Percentiles rank a stretch among this genome's conserved stretches.
Evolutionary conservation across 2,797 vertebrate species (phyloP).

Genomic region (Eutrigla gurnardus): DNA sequence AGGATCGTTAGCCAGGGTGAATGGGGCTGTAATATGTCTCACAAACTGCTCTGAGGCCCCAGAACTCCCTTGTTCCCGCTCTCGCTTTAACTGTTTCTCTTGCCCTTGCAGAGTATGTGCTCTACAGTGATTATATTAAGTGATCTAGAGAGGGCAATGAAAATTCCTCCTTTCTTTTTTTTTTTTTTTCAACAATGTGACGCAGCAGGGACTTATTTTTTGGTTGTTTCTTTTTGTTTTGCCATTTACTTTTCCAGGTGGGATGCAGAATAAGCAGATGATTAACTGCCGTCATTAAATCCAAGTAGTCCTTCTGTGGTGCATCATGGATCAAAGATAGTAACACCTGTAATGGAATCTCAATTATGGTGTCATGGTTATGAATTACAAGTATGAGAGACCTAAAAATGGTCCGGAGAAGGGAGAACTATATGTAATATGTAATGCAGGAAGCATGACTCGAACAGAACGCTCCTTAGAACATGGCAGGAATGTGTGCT

Average conservation of each 20-base stretch:
- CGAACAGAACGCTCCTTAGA: conserved; percentile 48
- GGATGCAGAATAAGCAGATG: background rate
- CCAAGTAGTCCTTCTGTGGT: background rate
- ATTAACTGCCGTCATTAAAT: background rate
- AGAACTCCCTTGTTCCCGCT: conserved; percentile 41
- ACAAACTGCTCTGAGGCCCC: conserved; percentile 47
- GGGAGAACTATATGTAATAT: conserved; percentile 35
- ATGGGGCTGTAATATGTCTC: conserved; percentile 56
- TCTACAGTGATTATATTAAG: conserved; percentile 26
- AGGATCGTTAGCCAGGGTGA: conserved; percentile 61
- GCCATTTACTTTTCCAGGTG: background rate
- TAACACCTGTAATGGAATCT: conserved; percentile 28
- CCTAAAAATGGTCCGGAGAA: conserved; percentile 60
- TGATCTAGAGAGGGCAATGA: conserved; percentile 26
- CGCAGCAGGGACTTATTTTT: background rate
- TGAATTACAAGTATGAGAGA: conserved; percentile 27
- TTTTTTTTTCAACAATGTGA: conserved; percentile 15
- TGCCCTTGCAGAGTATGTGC: conserved; percentile 19
- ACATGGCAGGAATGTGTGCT: conserved; percentile 75
- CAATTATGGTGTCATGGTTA: conserved; percentile 11
- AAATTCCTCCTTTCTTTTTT: conserved; percentile 20
- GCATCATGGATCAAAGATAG: conserved; percentile 1
- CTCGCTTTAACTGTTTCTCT: conserved; percentile 44
- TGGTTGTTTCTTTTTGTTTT: background rate
- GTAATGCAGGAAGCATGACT: conserved; percentile 61